A percentile compares a stretch with the other conserved stretches of the same genome.
Conservation (phyloP, 2,113 vertebrate species). For the Chascanopsetta lugubris region DNA sequence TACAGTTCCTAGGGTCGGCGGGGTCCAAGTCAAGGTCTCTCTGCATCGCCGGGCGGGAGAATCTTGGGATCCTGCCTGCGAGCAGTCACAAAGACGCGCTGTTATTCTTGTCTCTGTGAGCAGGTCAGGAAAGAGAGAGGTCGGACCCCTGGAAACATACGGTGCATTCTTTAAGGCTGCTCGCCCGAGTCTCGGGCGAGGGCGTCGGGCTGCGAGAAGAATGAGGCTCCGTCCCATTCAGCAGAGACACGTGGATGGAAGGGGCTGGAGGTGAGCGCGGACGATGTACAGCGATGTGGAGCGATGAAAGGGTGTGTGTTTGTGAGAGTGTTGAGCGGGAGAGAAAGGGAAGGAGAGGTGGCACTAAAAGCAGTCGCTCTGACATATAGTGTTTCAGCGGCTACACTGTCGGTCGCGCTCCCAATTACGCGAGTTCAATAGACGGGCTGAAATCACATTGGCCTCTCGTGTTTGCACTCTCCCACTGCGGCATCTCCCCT, state of each 20-base stretch:
- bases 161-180: constrained; percentile 37
- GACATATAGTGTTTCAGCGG: constrained; percentile 54
- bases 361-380: constrained; percentile 66
- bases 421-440: constrained; percentile 80
- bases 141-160: constrained; percentile 2
- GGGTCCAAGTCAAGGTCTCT: constrained; percentile 64
- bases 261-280: constrained; percentile 60
- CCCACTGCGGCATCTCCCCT: constrained; percentile 51
- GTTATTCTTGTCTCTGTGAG: constrained; percentile 38
- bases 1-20: constrained; percentile 26
- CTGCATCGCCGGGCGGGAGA: constrained; percentile 40
- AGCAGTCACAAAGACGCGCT: constrained; percentile 59
- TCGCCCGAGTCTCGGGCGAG: not conserved
- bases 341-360: constrained; percentile 44
- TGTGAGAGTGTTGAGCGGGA: constrained; percentile 2
- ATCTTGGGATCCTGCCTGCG: constrained; percentile 55
- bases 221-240: constrained; percentile 60
- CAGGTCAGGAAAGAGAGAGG: constrained; percentile 23
- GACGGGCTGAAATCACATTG: constrained; percentile 62
- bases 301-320: constrained; percentile 34
- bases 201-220: constrained; percentile 47
- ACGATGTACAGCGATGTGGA: constrained; percentile 60
- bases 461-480: constrained; percentile 52
- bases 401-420: constrained; percentile 63
- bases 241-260: constrained; percentile 39